phyloP scores from a whole-genome alignment of 2,797 vertebrate genomes.

The Sternotherus odoratus region DNA sequence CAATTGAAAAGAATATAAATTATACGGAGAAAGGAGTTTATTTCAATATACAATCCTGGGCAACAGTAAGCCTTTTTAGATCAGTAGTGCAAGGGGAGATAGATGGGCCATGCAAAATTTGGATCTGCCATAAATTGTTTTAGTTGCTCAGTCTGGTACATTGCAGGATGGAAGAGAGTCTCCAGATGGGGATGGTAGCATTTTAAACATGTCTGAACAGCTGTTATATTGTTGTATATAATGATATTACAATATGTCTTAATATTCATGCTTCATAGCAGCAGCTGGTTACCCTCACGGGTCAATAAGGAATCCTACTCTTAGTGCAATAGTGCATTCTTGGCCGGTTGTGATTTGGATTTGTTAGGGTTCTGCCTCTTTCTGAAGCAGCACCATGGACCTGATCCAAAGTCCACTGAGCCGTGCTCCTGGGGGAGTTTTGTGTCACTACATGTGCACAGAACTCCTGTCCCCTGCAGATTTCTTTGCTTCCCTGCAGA shows the following conservation, averaged over 20 bases:
- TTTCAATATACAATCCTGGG: conserved; percentile 77
- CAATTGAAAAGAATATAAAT: conserved; percentile 62
- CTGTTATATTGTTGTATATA: background rate
- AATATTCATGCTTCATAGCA: background rate
- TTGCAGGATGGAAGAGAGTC: accelerated
- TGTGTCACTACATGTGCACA: too few relatives aligned
- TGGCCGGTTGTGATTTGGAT: background rate
- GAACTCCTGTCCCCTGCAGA: too few relatives aligned
- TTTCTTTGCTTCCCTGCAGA: too few relatives aligned
- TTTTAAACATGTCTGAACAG: background rate
- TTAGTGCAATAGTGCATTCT: background rate
- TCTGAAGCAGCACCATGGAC: background rate
- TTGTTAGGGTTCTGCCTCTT: background rate
- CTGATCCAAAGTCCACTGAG: background rate
- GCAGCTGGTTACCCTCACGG: accelerated
- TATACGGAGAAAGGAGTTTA: conserved; percentile 79
- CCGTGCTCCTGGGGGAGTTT: too few relatives aligned
- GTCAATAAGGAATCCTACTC: background rate
- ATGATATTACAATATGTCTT: background rate
- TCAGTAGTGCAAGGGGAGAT: conserved; percentile 1
- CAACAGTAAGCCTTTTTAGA: conserved; percentile 69
- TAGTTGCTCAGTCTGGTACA: background rate
- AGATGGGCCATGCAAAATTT: conserved; percentile 3
- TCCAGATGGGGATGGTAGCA: background rate
- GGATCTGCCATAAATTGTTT: background rate